Conservation (phyloP, 1,140 invertebrate species). For the Leptonema lineaticorne region DNA sequence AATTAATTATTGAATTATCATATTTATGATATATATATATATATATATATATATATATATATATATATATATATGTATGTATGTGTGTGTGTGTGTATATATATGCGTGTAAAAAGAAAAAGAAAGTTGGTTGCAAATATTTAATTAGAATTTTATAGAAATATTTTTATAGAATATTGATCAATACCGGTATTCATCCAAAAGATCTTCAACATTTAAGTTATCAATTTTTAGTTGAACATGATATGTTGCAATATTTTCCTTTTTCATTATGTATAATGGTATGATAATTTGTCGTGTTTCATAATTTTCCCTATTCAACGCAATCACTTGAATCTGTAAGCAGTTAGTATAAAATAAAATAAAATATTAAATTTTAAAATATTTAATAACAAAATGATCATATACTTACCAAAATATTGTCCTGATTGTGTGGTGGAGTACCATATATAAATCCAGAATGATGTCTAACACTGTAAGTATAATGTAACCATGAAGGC, state of each 20-base stretch:
- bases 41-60: too few species aligned
- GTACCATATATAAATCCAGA: constrained; percentile 79
- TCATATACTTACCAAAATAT: constrained; percentile 52
- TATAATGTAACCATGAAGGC: constrained; percentile 80
- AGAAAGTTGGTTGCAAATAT: too few species aligned
- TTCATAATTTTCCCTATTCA: constrained; percentile 77
- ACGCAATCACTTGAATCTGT: constrained; percentile 72
- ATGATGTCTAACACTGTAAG: constrained; percentile 71
- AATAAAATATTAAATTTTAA: neutral
- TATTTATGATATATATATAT: too few species aligned
- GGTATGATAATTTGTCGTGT: constrained; percentile 65
- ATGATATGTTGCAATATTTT: constrained; percentile 69
- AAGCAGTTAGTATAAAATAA: constrained; percentile 42
- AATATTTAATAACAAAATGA: neutral
- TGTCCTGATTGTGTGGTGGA: constrained; percentile 62
- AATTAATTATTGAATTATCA: too few species aligned
- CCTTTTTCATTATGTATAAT: constrained; percentile 65
- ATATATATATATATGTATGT: too few species aligned
- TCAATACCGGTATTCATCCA: constrained; percentile 58
- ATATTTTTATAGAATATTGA: neutral
- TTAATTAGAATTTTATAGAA: neutral
- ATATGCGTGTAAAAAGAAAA: too few species aligned
- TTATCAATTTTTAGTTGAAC: constrained; percentile 88
- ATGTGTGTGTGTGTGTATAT: too few species aligned
- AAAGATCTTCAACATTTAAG: constrained; percentile 80